A percentile compares a stretch with the other conserved stretches of the same genome.
phyloP scores from a whole-genome alignment of 64 coral and sea anemone species.

The Astreopora myriophthalma region DNA sequence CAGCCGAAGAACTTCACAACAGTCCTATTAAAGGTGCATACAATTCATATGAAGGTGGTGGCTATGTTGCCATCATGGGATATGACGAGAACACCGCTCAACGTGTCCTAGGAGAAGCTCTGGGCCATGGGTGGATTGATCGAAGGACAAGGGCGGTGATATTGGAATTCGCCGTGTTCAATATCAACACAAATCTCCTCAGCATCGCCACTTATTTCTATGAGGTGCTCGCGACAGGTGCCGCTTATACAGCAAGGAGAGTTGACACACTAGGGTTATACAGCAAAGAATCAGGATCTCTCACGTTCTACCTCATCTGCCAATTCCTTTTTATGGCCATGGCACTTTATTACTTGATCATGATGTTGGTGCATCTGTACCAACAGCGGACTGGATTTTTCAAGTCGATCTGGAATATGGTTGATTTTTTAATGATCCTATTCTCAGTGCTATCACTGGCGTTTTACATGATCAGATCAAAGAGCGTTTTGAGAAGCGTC shows the following conservation, averaged over 20 bases:
- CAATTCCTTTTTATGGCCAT: slow-evolving; percentile 24
- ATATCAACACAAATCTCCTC: slow-evolving; percentile 2
- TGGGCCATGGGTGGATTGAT: background rate
- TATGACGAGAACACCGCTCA: background rate
- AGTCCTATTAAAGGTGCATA: background rate
- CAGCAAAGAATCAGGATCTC: background rate
- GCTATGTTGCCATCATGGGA: slow-evolving; percentile 6
- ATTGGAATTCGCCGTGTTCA: slow-evolving; percentile 10
- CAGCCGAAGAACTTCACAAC: background rate
- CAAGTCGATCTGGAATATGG: slow-evolving; percentile 18
- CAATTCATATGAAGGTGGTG: slow-evolving; percentile 16
- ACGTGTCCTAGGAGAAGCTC: background rate
- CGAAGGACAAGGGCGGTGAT: slow-evolving; percentile 2
- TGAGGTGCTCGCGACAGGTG: background rate
- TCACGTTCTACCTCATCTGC: slow-evolving; percentile 13
- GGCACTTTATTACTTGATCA: slow-evolving; percentile 5
- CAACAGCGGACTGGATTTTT: background rate
- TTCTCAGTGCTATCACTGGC: background rate
- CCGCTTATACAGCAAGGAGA: background rate
- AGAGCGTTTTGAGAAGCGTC: background rate
- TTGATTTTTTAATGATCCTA: background rate
- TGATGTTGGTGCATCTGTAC: background rate
- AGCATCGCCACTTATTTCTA: slow-evolving; percentile 10
- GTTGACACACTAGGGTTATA: slow-evolving; percentile 7
- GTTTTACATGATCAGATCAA: slow-evolving; percentile 12